Evolutionary conservation across 2,113 vertebrate genomes (phyloP), one percentile per base, ranked within the genome.

Genomic region (Bubo scandiacus): DNA sequence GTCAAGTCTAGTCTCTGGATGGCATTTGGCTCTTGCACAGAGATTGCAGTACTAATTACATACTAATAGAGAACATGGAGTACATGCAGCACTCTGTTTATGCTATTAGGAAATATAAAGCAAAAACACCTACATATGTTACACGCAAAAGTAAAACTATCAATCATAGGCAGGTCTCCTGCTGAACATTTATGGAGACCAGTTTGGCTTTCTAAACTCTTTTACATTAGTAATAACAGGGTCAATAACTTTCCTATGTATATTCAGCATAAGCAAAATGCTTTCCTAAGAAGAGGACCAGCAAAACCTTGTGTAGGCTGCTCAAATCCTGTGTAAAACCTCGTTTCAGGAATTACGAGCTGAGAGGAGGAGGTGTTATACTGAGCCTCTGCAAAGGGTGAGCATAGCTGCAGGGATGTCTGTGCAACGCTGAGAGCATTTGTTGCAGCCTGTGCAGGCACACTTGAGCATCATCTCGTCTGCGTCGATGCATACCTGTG

Each of bases 271-370:
- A 58, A 71, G 43, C 21, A 84, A 94, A 91, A 92, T 12, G 30
- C 38, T 85, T 6, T 55, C 27, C 45, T 45, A 34, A 66, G 52
- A 75, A 52, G 15, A 92, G 30, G 68, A 51, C n/a, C 61, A 85
- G 71, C 43, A 95, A 96, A 91, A 85, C 22, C 52, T 63, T n/a
- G 45, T 36, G 87, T 91, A 71, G 90, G 92, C 38, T 92, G 84
- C 63, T 88, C 36, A 78, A 74, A 89, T 38, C 57, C 94, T 92
- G 54, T 63, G 27, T 9, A 74, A 87, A 91, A 71, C 57, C 89
- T 29, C 52, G 40, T 82, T 78, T 89, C 40, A 82, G 62, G 90
- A 90, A 36, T 36, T 49, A 55, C 83, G 68, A 80, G 9, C 68
- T 42, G 55, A 70, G 59, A 79, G 38, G 40, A 92, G 73, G 59